phyloP scores from a whole-genome alignment of 2,113 vertebrate species.

The Petrocephalus microphthalmus region DNA sequence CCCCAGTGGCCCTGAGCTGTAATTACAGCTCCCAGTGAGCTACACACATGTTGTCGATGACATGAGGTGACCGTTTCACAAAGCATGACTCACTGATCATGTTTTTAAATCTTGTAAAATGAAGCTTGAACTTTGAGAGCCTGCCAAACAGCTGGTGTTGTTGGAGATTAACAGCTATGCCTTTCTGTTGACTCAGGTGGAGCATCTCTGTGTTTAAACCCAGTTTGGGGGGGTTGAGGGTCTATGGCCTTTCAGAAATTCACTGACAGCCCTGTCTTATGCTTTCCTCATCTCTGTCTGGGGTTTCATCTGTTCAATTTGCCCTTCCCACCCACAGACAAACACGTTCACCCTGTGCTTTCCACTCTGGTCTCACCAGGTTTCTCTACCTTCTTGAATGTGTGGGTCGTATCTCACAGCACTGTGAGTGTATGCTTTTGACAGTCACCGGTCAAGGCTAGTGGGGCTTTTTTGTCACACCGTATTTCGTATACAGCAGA shows the following conservation, averaged over 20 bases:
- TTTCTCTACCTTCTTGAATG: not conserved
- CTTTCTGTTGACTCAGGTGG: not conserved
- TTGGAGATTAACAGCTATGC: not conserved
- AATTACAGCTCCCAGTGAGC: not conserved
- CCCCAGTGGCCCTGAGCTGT: not conserved
- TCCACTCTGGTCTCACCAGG: not conserved
- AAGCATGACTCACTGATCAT: not conserved
- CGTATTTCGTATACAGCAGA: not conserved
- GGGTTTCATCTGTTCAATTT: not conserved
- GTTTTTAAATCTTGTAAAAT: not conserved
- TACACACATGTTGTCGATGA: not conserved
- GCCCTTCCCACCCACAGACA: not conserved
- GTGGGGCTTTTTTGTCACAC: not conserved
- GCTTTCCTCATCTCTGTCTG: not conserved
- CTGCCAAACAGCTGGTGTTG: not conserved
- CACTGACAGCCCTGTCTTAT: not conserved
- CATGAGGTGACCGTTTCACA: not conserved
- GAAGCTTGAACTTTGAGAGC: not conserved
- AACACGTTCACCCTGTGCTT: not conserved
- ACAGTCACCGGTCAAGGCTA: not conserved
- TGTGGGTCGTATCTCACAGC: not conserved
- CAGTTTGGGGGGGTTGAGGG: no score
- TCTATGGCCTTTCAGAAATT: not conserved
- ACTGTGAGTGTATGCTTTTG: not conserved
- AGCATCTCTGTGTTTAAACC: no score